These are phyloP conservation scores for Pachyseris speciosa DNA, from an alignment of 64 coral and sea anemone genomes.

Conservation along the genomic window DNA sequence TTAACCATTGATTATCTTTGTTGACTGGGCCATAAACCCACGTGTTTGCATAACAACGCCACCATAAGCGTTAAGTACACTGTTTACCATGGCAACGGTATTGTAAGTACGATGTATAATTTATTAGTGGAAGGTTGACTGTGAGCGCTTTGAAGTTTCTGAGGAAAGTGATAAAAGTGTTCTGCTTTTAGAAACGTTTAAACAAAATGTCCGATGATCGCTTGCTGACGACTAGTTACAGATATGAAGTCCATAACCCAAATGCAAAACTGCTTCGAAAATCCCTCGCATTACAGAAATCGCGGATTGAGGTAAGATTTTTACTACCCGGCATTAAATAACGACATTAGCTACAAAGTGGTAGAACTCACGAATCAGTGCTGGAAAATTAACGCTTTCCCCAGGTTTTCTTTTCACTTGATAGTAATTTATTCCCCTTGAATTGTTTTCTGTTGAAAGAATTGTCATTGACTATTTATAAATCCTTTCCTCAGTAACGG, in stretches of 20 bases:
- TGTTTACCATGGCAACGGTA: slow-evolving; percentile 2
- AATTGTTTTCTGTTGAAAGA: no score
- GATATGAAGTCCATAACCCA: not conserved
- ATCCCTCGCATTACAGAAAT: not conserved
- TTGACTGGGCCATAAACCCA: not conserved
- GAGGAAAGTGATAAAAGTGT: not conserved
- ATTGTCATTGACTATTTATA: no score
- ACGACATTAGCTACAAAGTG: no score
- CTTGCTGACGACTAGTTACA: slow-evolving; percentile 9
- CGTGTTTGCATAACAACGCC: slow-evolving; percentile 8
- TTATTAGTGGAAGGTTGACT: not conserved
- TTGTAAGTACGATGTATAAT: not conserved
- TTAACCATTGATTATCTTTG: not conserved
- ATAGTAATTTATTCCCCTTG: no score
- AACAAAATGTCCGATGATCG: not conserved
- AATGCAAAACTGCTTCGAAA: not conserved
- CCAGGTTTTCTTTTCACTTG: no score
- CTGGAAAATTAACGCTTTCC: no score
- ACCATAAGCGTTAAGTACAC: not conserved
- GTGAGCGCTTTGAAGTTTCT: not conserved
- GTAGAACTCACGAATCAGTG: no score
- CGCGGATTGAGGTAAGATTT: slow-evolving; percentile 37
- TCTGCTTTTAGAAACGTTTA: not conserved
- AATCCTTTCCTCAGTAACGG: no score
- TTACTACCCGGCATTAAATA: no score